phyloP scores from a whole-genome alignment of 2,888 invertebrate species.

The Ormyrus thymus region DNA sequence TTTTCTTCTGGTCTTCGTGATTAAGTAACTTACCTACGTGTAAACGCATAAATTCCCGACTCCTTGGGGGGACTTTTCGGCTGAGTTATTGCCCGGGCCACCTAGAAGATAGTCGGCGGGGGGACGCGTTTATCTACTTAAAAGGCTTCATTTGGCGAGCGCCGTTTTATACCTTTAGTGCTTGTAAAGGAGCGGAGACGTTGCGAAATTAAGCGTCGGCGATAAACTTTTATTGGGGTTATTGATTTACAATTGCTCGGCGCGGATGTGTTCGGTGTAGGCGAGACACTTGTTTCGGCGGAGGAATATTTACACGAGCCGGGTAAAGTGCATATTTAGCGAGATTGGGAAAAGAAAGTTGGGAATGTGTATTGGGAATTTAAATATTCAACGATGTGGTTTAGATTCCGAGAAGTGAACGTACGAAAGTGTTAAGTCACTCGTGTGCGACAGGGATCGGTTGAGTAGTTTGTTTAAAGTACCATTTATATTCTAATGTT shows the following conservation, averaged over 20 bases:
- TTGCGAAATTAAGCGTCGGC: conserved; percentile 2
- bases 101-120: conserved; percentile 38
- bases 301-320: too few relatives aligned
- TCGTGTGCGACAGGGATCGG: too few relatives aligned
- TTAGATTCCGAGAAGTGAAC: too few relatives aligned
- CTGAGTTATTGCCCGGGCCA: conserved; percentile 44
- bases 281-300: too few relatives aligned
- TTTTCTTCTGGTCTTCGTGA: conserved; percentile 41
- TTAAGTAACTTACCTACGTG: conserved; percentile 47
- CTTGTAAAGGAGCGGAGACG: not conserved
- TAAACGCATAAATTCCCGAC: conserved; percentile 47
- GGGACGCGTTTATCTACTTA: conserved; percentile 10
- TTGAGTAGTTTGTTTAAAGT: too few relatives aligned
- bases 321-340: too few relatives aligned
- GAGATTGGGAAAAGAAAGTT: too few relatives aligned
- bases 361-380: too few relatives aligned
- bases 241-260: conserved; percentile 38
- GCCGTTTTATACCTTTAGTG: conserved; percentile 5
- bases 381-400: too few relatives aligned
- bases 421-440: too few relatives aligned
- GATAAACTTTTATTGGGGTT: conserved; percentile 36
- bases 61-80: conserved; percentile 24
- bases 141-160: conserved; percentile 47
- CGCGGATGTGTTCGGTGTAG: too few relatives aligned
- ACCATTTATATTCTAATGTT: too few relatives aligned